Evolutionary conservation across 2,888 invertebrate genomes (phyloP).

Genomic region (Sipha maydis): DNA sequence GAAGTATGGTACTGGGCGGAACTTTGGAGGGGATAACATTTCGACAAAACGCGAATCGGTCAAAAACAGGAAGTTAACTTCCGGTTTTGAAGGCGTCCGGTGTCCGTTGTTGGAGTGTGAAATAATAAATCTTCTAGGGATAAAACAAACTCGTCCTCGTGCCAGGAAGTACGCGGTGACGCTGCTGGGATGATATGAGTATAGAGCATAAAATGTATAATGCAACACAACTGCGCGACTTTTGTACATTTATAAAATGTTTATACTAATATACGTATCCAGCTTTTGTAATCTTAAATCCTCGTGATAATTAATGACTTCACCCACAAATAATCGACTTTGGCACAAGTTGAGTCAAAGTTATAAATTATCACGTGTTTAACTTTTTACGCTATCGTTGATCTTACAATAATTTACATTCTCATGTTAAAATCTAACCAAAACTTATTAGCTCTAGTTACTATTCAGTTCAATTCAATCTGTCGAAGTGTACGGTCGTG

Average conservation of each 20-base stretch:
- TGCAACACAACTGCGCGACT: neutral
- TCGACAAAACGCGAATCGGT: slow-evolving; percentile 47
- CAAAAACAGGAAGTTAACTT: slow-evolving; percentile 40
- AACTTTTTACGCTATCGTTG: too few relatives aligned
- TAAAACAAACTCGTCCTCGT: slow-evolving; percentile 28
- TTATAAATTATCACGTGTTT: too few relatives aligned
- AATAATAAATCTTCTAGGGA: slow-evolving; percentile 49
- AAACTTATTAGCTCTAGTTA: too few relatives aligned
- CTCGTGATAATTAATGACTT: neutral
- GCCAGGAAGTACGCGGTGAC: slow-evolving; percentile 36
- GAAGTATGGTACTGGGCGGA: neutral
- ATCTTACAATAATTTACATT: too few relatives aligned
- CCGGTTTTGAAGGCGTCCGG: slow-evolving; percentile 40
- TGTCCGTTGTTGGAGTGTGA: slow-evolving; percentile 23
- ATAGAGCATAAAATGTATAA: slow-evolving; percentile 38
- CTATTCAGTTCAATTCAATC: too few relatives aligned
- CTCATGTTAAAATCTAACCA: too few relatives aligned
- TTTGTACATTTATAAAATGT: neutral
- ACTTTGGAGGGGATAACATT: neutral
- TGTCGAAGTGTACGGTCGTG: too few relatives aligned
- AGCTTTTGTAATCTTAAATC: neutral
- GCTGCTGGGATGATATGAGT: slow-evolving; percentile 32
- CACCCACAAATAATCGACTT: neutral
- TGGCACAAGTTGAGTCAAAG: neutral
- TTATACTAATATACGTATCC: too few relatives aligned